Evolutionary conservation across 2,797 vertebrate genomes (phyloP).

Genomic region (Ptychobarbus kaznakovi): DNA sequence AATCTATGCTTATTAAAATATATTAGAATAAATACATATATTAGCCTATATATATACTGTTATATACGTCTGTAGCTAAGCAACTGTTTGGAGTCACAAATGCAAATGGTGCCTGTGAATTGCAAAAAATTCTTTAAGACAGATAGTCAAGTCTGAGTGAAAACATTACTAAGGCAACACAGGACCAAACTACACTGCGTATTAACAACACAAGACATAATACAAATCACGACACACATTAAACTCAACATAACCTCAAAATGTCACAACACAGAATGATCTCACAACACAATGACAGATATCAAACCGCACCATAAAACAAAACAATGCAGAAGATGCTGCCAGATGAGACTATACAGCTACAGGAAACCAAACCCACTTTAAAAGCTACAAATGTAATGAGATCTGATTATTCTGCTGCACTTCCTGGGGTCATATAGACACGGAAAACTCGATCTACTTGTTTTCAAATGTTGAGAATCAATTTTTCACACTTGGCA

Average conservation of each 20-base stretch:
- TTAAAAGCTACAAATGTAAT: constrained; percentile 49
- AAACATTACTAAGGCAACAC: background rate
- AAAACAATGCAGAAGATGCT: constrained; percentile 33
- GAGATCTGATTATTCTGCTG: constrained; percentile 33
- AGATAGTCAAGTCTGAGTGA: background rate
- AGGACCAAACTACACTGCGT: background rate
- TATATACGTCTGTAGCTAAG: background rate
- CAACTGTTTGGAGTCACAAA: background rate
- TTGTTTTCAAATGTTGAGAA: constrained; percentile 35
- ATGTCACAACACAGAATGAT: constrained; percentile 61
- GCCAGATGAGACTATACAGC: constrained; percentile 18
- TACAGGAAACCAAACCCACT: constrained; percentile 38
- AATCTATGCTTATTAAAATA: background rate
- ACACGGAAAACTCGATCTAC: constrained; percentile 35
- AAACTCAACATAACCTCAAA: constrained; percentile 32
- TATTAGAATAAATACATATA: no score
- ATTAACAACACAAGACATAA: constrained; percentile 5
- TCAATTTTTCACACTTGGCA: constrained; percentile 36
- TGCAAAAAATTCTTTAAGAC: background rate
- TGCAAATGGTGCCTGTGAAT: background rate
- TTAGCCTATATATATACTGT: background rate
- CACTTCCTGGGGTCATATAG: constrained; percentile 39
- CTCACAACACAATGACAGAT: constrained; percentile 45
- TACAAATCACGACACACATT: background rate
- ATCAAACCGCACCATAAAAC: constrained; percentile 18